Evolutionary conservation across 2,113 vertebrate species (phyloP).

Genomic region (Probosciger aterrimus): DNA sequence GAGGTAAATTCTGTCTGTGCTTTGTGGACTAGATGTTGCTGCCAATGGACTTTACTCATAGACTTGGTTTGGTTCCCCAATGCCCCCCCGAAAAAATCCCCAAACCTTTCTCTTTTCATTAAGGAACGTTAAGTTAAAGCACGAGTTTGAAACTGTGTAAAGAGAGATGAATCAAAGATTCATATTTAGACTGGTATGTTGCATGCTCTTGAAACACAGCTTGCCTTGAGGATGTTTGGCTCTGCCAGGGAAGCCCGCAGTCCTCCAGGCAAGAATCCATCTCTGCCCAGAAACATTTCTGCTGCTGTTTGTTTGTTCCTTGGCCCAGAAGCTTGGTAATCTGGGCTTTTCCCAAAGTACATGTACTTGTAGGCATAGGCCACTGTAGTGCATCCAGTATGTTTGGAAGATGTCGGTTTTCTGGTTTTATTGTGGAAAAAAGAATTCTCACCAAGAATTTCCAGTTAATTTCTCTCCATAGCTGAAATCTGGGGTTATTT

Average conservation of each 20-base stretch:
- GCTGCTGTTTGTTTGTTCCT: background rate
- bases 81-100: background rate
- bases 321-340: background rate
- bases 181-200: background rate
- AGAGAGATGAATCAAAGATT: background rate
- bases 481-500: background rate
- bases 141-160: background rate
- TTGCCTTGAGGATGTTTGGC: background rate
- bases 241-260: background rate
- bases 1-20: background rate
- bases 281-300: background rate
- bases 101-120: background rate
- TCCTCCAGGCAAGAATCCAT: background rate
- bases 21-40: background rate
- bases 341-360: conserved; percentile 20
- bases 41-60: background rate
- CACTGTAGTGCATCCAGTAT: background rate
- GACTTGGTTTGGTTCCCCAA: background rate
- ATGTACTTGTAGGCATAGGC: background rate
- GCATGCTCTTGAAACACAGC: background rate
- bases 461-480: background rate
- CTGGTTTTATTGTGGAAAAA: conserved; percentile 30
- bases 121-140: background rate
- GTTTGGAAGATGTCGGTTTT: background rate
- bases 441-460: background rate